phyloP scores from a whole-genome alignment of 2,797 vertebrate species.

The Prionace glauca region DNA sequence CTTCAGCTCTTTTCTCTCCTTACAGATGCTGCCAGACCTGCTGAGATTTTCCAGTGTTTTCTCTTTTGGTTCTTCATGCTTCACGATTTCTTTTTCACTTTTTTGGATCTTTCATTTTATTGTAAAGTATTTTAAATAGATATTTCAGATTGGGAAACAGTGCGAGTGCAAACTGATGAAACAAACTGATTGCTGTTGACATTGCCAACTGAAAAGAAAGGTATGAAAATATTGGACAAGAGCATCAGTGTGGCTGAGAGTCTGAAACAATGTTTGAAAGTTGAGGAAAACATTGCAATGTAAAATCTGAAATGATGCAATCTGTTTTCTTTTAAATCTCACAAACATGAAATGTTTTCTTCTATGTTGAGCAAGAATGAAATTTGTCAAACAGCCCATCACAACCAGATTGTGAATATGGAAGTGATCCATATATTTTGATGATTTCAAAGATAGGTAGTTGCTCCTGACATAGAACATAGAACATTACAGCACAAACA shows the following conservation, averaged over 20 bases:
- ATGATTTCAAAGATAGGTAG: background rate
- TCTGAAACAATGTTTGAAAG: background rate
- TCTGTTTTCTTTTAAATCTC: background rate
- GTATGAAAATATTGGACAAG: background rate
- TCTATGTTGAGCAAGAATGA: background rate
- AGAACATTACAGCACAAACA: no score
- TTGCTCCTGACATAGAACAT: background rate
- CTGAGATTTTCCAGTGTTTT: no score
- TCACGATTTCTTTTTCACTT: no score
- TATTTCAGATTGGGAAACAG: background rate
- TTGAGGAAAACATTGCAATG: background rate
- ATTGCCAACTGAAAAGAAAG: background rate
- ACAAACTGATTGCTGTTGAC: background rate
- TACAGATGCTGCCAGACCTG: no score
- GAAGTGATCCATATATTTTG: background rate
- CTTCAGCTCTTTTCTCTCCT: no score
- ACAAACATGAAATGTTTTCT: background rate
- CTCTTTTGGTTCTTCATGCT: no score
- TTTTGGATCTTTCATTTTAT: background rate
- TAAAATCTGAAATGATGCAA: background rate
- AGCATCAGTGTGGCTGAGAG: background rate
- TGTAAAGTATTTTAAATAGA: background rate
- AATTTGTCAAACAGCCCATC: background rate
- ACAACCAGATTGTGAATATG: background rate
- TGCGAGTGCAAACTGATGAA: background rate